Evolutionary conservation across 2,888 invertebrate genomes (phyloP).

Genomic region (Lepidocyrtoides sp.): DNA sequence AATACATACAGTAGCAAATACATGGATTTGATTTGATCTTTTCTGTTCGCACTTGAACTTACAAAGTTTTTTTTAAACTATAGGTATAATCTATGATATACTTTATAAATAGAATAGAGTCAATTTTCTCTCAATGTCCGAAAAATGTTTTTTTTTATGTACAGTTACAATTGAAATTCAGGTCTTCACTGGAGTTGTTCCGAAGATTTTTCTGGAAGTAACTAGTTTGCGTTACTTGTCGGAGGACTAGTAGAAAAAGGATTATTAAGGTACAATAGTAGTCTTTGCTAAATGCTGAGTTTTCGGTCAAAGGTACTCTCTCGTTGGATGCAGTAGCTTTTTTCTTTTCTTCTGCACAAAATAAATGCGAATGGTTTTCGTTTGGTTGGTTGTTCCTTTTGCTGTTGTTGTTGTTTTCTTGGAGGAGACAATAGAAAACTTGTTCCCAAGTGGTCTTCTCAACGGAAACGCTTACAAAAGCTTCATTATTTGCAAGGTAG

Average conservation of each 20-base stretch:
- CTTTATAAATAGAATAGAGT: constrained; percentile 22
- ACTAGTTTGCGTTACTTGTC: constrained; percentile 64
- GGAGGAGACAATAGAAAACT: not conserved
- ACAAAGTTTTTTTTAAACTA: not conserved
- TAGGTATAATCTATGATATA: not conserved
- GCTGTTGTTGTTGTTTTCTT: not conserved
- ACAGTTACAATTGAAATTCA: constrained; percentile 70
- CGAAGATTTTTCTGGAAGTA: constrained; percentile 67
- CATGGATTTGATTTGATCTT: not conserved
- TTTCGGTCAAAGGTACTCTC: constrained; percentile 40
- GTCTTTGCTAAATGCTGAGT: constrained; percentile 52
- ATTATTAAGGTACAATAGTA: constrained; percentile 64
- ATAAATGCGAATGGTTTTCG: not conserved
- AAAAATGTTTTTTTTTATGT: constrained; percentile 45
- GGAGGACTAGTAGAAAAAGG: constrained; percentile 65
- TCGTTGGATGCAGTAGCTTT: not conserved
- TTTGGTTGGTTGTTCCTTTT: no score
- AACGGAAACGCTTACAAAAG: not conserved
- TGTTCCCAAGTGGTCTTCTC: constrained; percentile 17
- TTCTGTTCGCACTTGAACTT: constrained; percentile 47
- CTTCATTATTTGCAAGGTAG: constrained; percentile 11
- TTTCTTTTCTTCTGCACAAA: not conserved
- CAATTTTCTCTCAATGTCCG: constrained; percentile 27
- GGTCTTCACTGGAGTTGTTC: constrained; percentile 69
- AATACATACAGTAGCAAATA: constrained; percentile 23